Evolutionary conservation across 2,888 invertebrate species (phyloP).

Genomic region (Sialis lutaria): DNA sequence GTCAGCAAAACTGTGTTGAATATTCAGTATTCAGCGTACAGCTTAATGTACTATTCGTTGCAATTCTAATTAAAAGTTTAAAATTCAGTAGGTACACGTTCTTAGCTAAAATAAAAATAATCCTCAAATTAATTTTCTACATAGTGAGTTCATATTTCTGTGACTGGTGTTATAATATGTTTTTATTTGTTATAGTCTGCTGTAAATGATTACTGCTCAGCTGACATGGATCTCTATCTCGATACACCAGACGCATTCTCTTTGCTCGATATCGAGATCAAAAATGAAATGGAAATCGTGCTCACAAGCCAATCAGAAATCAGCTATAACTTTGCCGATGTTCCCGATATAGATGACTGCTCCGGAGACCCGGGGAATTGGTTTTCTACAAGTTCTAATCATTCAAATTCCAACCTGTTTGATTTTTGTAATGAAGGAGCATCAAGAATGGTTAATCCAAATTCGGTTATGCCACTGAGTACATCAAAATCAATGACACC

Average conservation of each 20-base stretch:
- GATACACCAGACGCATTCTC: constrained; percentile 37
- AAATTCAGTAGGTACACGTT: too few species aligned
- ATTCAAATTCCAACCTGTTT: constrained; percentile 45
- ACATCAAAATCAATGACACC: constrained; percentile 21
- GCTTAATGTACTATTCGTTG: background rate
- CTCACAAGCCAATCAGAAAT: constrained; percentile 53
- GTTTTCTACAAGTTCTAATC: constrained; percentile 27
- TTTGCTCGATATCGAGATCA: constrained; percentile 74
- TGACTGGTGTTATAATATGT: background rate
- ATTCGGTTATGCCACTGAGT: constrained; percentile 71
- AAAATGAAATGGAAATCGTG: constrained; percentile 66
- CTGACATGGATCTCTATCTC: constrained; percentile 34
- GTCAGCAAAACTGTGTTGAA: background rate
- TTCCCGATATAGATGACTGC: constrained; percentile 51
- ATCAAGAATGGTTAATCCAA: constrained; percentile 76
- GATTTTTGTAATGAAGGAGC: constrained; percentile 55
- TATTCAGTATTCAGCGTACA: background rate
- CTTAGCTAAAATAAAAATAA: too few species aligned
- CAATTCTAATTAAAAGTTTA: too few species aligned
- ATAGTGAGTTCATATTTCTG: background rate
- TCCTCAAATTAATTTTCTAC: background rate
- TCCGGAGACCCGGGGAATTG: constrained; percentile 39
- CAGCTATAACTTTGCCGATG: constrained; percentile 40
- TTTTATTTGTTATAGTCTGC: constrained; percentile 6
- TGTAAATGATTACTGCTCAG: constrained; percentile 17